Conservation (phyloP, 2,113 vertebrate genomes). For the Tylochromis polylepis region DNA sequence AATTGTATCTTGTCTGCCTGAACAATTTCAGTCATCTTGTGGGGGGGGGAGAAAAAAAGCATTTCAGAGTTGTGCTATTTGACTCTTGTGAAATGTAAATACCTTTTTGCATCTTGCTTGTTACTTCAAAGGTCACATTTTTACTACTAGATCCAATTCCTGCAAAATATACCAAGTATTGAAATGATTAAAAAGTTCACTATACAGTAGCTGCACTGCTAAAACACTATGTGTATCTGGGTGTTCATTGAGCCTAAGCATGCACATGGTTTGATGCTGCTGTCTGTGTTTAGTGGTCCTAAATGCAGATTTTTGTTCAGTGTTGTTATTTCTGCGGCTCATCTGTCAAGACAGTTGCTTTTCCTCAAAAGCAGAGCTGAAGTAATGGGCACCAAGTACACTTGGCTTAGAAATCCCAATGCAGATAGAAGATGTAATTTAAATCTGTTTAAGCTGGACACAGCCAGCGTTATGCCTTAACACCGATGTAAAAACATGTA, state of each 20-base stretch:
- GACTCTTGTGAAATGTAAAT: slow-evolving; percentile 44
- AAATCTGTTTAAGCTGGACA: slow-evolving; percentile 7
- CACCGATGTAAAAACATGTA: not conserved
- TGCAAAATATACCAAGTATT: slow-evolving; percentile 34
- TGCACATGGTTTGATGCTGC: slow-evolving; percentile 35
- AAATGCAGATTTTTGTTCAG: slow-evolving; percentile 46
- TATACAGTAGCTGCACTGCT: slow-evolving; percentile 1
- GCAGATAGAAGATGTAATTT: slow-evolving; percentile 29
- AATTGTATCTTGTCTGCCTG: slow-evolving; percentile 18
- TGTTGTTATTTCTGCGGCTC: slow-evolving; percentile 42
- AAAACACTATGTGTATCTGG: slow-evolving; percentile 1
- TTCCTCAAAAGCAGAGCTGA: not conserved
- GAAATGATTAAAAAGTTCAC: not conserved
- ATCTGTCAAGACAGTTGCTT: not conserved
- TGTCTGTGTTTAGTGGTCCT: slow-evolving; percentile 18
- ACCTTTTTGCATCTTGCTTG: slow-evolving; percentile 27
- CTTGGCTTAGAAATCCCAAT: slow-evolving; percentile 20
- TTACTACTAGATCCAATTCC: slow-evolving; percentile 27
- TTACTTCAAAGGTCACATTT: slow-evolving; percentile 22
- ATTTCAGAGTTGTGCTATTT: slow-evolving; percentile 12
- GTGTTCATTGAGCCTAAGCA: not conserved
- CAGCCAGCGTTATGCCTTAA: slow-evolving; percentile 43
- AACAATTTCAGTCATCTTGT: slow-evolving; percentile 12
- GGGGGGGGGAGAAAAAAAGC: not conserved
- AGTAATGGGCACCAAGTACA: not conserved